Conservation (phyloP, 2,113 vertebrate genomes). For the Laticauda colubrina region DNA sequence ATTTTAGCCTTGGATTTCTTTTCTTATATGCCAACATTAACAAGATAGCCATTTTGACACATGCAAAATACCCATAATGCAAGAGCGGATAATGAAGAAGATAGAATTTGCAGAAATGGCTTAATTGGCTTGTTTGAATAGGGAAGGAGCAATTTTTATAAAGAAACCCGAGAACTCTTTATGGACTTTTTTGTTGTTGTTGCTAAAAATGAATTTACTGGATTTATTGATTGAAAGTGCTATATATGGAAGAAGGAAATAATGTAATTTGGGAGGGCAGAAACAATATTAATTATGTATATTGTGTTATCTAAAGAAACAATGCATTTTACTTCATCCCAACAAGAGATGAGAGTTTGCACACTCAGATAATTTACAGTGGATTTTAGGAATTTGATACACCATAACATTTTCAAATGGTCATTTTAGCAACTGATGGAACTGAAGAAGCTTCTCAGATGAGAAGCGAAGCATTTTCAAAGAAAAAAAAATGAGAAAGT, state of each 20-base stretch:
- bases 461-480: too few relatives aligned
- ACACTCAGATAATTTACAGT: background rate
- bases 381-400: background rate
- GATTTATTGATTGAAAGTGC: background rate
- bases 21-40: background rate
- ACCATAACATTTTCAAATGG: background rate
- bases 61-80: background rate
- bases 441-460: too few relatives aligned
- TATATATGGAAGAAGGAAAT: background rate
- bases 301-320: background rate
- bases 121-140: background rate
- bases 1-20: background rate
- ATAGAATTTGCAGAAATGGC: background rate
- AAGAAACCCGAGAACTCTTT: background rate
- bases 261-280: background rate
- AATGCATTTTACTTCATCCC: background rate
- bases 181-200: background rate
- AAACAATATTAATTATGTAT: background rate
- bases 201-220: background rate
- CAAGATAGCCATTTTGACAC: background rate
- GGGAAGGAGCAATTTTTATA: background rate
- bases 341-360: background rate
- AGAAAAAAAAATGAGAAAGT: too few relatives aligned
- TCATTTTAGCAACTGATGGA: background rate
- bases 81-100: background rate